Evolutionary conservation across 2,797 vertebrate species (phyloP).

Genomic region (Pelochelys cantorii): DNA sequence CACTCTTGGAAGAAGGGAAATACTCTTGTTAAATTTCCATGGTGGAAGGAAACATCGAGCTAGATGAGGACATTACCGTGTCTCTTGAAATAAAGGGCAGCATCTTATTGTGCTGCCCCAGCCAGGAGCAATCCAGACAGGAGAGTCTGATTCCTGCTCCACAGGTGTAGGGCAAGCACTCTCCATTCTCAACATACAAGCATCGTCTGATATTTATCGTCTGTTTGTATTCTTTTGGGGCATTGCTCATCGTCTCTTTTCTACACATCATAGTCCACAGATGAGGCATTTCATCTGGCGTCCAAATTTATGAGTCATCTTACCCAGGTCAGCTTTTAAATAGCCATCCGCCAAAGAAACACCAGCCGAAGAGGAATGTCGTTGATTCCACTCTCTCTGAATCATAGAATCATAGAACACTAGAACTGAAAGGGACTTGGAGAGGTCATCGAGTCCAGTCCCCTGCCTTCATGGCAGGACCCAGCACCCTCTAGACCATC

Average conservation of each 20-base stretch:
- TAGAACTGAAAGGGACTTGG: too few species aligned
- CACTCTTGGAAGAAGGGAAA: too few species aligned
- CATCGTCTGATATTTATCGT: too few species aligned
- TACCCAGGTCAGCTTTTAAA: background rate
- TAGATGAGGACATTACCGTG: background rate
- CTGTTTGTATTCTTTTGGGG: background rate
- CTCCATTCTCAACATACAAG: background rate
- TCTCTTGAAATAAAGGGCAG: background rate
- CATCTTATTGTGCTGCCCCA: background rate
- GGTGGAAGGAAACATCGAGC: background rate
- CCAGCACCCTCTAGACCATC: too few species aligned
- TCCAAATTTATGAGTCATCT: background rate
- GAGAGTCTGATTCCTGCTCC: background rate
- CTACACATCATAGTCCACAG: background rate
- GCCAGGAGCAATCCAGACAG: background rate
- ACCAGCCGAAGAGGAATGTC: background rate
- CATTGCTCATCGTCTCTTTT: accelerated
- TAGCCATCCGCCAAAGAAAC: background rate
- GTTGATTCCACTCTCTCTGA: background rate
- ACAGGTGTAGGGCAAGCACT: background rate
- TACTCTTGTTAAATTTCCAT: accelerated
- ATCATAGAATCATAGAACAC: too few species aligned
- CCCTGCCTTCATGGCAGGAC: too few species aligned
- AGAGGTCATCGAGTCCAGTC: too few species aligned
- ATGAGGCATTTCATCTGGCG: background rate